Evolutionary conservation across 1,140 invertebrate species (phyloP), one percentile per base, ranked within the genome.

Genomic region (Archivesica marissinica): DNA sequence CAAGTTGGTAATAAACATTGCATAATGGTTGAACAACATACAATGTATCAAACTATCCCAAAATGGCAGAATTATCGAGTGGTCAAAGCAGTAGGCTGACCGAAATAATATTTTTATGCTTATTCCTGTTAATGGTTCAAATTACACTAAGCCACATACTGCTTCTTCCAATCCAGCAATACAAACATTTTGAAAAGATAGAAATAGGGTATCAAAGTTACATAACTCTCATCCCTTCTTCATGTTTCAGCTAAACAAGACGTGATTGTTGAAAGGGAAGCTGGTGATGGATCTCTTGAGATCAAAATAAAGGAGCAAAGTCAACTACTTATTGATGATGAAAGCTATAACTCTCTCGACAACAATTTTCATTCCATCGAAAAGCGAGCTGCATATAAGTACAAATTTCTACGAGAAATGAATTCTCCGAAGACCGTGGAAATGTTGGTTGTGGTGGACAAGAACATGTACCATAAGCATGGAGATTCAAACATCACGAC

Each of bases 401-500:
- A 74, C 33, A 66, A 77, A 52, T 81, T 82, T 50, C 47, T 76
- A 33, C 38, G 54, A 39, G 72, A 81, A 25, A 59, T 79, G 33
- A 56, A 56, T 13, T 41, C 74, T 38, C 88, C 89, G n/a, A 87
- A 88, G 75, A 90, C 89, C 0, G 88, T 93, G 52, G 92, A 93
- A 78, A 90, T 87, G 28, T 64, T 92, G 72, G 91, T 91, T 20
- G 91, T 92, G 50, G 90, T 90, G 17, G 92, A 93, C 80, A 92
- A 92, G 64, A 88, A 83, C 38, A 90, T 93, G 90, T 88, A 90
- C 50, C 81, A 90, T 70, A 91, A 90, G 68, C 92, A 93, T 84
- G 93, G 93, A 11, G 89, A 90, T 28, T 89, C 92, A 23, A 93
- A 93, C 61, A 89, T 93, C 39, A 93, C 93, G 30, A 93, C 92